These are phyloP conservation scores for Tyria jacobaeae DNA, from an alignment of 2,888 invertebrate species.

Conservation along the genomic window DNA sequence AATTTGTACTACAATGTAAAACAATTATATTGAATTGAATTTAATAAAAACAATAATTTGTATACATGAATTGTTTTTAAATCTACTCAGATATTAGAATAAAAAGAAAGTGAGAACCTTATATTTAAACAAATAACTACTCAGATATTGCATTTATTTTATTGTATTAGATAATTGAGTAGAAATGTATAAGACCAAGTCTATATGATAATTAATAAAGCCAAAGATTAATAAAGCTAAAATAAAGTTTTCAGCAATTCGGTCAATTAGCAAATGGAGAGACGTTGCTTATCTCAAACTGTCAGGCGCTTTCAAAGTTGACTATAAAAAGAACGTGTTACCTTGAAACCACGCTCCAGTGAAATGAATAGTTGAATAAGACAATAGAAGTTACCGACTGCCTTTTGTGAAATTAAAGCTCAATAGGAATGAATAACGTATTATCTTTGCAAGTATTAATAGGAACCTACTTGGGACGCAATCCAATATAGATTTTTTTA, in stretches of 20 bases:
- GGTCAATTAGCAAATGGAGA: conserved; percentile 48
- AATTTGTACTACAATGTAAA: too few relatives aligned
- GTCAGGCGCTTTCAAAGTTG: conserved; percentile 58
- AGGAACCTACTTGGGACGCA: neutral
- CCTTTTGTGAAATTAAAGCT: conserved; percentile 25
- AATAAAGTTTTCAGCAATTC: conserved; percentile 45
- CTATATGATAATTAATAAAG: too few relatives aligned
- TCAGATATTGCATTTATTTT: too few relatives aligned
- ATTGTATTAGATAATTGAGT: too few relatives aligned
- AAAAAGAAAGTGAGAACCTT: too few relatives aligned
- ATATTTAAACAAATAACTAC: too few relatives aligned
- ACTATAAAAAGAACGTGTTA: conserved; percentile 41
- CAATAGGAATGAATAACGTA: conserved; percentile 10
- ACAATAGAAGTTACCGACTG: conserved; percentile 39
- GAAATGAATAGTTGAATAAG: conserved; percentile 32
- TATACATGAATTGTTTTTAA: too few relatives aligned
- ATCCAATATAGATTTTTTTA: neutral
- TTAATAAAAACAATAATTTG: too few relatives aligned
- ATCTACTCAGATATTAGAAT: too few relatives aligned
- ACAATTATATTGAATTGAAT: too few relatives aligned
- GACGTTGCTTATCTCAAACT: conserved; percentile 59
- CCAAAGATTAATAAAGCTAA: too few relatives aligned
- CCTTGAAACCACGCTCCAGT: conserved; percentile 35
- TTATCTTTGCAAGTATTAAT: neutral
- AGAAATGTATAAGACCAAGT: neutral